Conservation (phyloP, 1,140 invertebrate genomes). For the Macrotrachela quadricornifera region DNA sequence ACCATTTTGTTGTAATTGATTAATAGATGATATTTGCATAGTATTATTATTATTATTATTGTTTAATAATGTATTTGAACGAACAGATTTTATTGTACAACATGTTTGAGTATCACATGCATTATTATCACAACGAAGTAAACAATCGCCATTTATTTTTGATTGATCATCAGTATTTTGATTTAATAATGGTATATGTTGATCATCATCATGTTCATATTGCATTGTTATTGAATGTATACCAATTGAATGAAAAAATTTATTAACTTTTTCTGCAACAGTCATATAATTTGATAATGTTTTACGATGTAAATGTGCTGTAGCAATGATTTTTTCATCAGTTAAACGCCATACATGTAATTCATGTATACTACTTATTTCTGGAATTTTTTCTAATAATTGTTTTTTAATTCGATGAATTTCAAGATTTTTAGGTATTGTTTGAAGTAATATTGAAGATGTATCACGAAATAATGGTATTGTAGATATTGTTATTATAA, state of each 20-base stretch:
- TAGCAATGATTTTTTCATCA: slow-evolving; percentile 36
- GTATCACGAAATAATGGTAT: slow-evolving; percentile 37
- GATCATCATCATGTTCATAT: slow-evolving; percentile 30
- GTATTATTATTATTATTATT: too few species aligned
- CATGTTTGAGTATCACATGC: too few species aligned
- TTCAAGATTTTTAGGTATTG: slow-evolving; percentile 36
- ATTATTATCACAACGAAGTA: too few species aligned
- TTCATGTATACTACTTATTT: slow-evolving; percentile 35
- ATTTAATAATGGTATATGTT: too few species aligned
- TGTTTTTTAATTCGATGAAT: slow-evolving; percentile 30
- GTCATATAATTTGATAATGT: slow-evolving; percentile 34
- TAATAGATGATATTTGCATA: too few species aligned
- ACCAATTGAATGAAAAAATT: slow-evolving; percentile 36
- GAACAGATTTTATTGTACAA: too few species aligned
- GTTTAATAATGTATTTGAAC: too few species aligned
- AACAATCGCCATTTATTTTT: too few species aligned
- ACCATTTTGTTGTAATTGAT: too few species aligned
- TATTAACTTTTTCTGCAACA: slow-evolving; percentile 32
- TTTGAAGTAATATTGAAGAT: slow-evolving; percentile 37
- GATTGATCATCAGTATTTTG: too few species aligned
- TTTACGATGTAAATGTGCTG: slow-evolving; percentile 35
- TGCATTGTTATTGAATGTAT: slow-evolving; percentile 41
- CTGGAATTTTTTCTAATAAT: slow-evolving; percentile 24
- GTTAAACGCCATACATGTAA: slow-evolving; percentile 41
- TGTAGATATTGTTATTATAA: slow-evolving; percentile 34